A percentile compares a stretch with the other conserved stretches of the same genome.
phyloP scores from a whole-genome alignment of 2,888 invertebrate species.

The Lasiommata megera region DNA sequence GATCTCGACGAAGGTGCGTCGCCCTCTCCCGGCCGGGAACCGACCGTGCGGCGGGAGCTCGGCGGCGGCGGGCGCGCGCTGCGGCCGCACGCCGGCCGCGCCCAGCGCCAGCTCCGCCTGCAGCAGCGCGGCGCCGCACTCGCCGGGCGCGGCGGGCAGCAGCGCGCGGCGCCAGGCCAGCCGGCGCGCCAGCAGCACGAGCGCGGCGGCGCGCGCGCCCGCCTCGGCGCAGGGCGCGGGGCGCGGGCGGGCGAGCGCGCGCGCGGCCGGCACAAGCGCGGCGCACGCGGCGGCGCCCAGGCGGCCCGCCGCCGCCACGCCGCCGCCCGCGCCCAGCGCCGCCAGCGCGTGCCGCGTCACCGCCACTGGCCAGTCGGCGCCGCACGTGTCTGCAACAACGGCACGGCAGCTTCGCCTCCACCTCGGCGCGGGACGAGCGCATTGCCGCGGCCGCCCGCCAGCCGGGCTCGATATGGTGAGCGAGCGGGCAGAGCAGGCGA shows the following conservation, averaged over 20 bases:
- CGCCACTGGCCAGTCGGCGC: conserved; percentile 45
- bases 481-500: too few relatives aligned
- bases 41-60: conserved; percentile 46
- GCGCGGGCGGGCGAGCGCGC: conserved; percentile 35
- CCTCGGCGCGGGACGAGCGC: conserved; percentile 40
- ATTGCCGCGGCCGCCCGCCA: conserved; percentile 29
- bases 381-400: conserved; percentile 54
- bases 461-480: too few relatives aligned
- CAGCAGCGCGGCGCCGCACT: conserved; percentile 46
- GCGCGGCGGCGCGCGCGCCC: conserved; percentile 43
- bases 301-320: conserved; percentile 40
- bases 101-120: conserved; percentile 27
- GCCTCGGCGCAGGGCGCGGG: conserved; percentile 37
- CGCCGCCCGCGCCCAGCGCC: conserved; percentile 44
- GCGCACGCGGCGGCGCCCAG: conserved; percentile 42
- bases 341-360: conserved; percentile 44
- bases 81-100: not conserved
- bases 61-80: conserved; percentile 35
- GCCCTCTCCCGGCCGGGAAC: not conserved
- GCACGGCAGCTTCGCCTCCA: conserved; percentile 17
- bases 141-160: conserved; percentile 35
- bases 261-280: conserved; percentile 43
- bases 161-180: conserved; percentile 49
- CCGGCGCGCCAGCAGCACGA: conserved; percentile 41
- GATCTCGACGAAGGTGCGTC: not conserved